Evolutionary conservation across 35 echinoderm and acorn worm species (phyloP), one percentile per base, ranked within the genome.

Genomic region (Hemicentrotus pulcherrimus): DNA sequence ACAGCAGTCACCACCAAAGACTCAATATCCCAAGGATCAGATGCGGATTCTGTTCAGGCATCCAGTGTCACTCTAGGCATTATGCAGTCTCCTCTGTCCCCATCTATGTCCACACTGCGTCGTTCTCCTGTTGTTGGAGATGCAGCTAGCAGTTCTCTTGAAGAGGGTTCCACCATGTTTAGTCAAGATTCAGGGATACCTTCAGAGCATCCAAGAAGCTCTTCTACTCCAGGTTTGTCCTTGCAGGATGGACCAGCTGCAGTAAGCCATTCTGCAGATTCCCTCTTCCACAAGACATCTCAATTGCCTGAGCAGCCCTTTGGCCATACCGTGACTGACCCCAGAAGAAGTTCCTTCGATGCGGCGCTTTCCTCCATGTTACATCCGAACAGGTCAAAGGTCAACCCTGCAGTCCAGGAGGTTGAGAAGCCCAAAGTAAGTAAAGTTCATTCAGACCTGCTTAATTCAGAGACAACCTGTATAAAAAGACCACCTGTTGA

Each of bases 331-430:
- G 0, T 78, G 65, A 78, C 65, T n/a, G 28, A 78, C 28, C 65
- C 65, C 19, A 47, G 88, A 33, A 30, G 32, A 90, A 47, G 88
- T 90, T 90, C 88, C 88, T 90, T 90, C 19, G 88, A 90, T 41
- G 88, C n/a, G 32, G 88, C 88, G 8, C 33, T 90, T 13, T 33
- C 88, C 33, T 90, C 88, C 88, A 90, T 90, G 88, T 19, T 90
- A 4, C 88, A 41, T 24, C 88, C 6, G 46, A 30, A 90, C 19
- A 15, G 32, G 28, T 78, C 65, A 78, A 78, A 22, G 28, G 65
- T 78, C 65, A 78, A n/a, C 19, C 24, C 65, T 22, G 22, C 65
- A 78, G 65, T 24, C 24, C 65, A 7, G 7, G 65, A 78, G 65
- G 65, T 28, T n/a, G 28, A 6, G 22, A 78, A n/a, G 28, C 18